Evolutionary conservation across 2,113 vertebrate species (phyloP).

Genomic region (Stigmatopora argus): DNA sequence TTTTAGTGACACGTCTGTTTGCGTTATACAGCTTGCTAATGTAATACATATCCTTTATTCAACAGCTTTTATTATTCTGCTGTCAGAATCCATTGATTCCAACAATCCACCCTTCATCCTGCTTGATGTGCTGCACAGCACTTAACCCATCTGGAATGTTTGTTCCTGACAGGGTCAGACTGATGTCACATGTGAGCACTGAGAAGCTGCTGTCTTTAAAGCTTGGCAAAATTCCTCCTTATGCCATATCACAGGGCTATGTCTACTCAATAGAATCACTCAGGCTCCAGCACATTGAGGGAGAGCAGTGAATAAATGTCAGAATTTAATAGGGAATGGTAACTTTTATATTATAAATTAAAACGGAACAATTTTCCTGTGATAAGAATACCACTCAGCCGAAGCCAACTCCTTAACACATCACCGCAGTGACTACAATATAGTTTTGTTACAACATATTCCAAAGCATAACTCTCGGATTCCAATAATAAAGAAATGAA

Average conservation of each 20-base stretch:
- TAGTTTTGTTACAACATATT: not conserved
- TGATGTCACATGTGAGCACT: slow-evolving; percentile 24
- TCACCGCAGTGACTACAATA: not conserved
- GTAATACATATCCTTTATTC: slow-evolving; percentile 32
- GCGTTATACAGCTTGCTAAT: slow-evolving; percentile 28
- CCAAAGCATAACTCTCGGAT: no score
- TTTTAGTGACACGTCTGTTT: slow-evolving; percentile 12
- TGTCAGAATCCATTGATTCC: slow-evolving; percentile 48
- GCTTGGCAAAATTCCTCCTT: not conserved
- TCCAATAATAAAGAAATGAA: not conserved
- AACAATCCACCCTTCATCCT: slow-evolving; percentile 5
- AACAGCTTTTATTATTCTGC: slow-evolving; percentile 29
- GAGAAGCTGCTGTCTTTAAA: slow-evolving; percentile 28
- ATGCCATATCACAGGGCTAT: not conserved
- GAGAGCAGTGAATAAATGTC: not conserved
- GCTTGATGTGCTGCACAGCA: slow-evolving; percentile 1
- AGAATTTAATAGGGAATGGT: not conserved
- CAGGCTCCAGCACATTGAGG: not conserved
- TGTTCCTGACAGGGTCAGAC: slow-evolving; percentile 43
- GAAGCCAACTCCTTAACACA: not conserved
- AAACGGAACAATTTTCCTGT: not conserved
- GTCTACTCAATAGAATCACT: not conserved
- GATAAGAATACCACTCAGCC: not conserved
- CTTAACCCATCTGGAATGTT: slow-evolving; percentile 39
- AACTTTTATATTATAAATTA: not conserved